These are phyloP conservation scores for Cacatua alba DNA, from an alignment of 2,113 vertebrate genomes.

Conservation along the genomic window DNA sequence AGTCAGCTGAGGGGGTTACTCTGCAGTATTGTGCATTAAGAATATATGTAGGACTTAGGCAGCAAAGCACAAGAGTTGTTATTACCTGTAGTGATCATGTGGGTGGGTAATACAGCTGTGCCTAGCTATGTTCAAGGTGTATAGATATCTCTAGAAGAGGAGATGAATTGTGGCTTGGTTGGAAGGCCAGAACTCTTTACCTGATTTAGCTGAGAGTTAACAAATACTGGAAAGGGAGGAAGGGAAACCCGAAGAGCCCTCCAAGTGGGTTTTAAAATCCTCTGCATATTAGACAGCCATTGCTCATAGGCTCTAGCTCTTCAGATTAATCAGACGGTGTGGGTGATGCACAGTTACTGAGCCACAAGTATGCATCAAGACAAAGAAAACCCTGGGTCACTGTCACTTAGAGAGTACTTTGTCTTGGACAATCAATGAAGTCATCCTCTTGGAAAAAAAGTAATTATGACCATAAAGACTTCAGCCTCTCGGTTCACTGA, in stretches of 20 bases:
- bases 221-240: background rate
- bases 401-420: background rate
- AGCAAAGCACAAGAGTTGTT: background rate
- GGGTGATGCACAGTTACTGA: background rate
- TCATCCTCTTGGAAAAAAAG: background rate
- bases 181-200: background rate
- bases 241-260: background rate
- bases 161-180: background rate
- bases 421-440: background rate
- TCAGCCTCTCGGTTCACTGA: background rate
- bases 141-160: background rate
- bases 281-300: background rate
- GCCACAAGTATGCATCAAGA: background rate
- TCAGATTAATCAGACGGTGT: background rate
- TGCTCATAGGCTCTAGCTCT: background rate
- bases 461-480: background rate
- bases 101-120: background rate
- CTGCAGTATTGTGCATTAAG: background rate
- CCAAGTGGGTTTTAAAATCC: background rate
- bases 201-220: background rate
- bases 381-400: background rate
- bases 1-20: background rate
- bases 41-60: background rate
- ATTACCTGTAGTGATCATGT: background rate
- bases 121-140: background rate